Conservation (phyloP, 2,113 vertebrate species). For the Neolamprologus falcicula region DNA sequence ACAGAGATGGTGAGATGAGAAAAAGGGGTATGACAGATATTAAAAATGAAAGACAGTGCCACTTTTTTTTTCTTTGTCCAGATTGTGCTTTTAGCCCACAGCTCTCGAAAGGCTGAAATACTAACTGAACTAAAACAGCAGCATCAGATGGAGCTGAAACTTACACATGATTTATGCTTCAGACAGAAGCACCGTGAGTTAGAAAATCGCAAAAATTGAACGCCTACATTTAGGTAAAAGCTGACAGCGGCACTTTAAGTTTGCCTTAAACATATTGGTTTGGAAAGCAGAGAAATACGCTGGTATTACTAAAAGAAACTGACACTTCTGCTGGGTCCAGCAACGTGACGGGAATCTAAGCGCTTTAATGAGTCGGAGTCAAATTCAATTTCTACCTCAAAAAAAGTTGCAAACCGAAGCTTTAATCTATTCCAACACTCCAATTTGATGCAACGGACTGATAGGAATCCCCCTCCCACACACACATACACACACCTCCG, state of each 20-base stretch:
- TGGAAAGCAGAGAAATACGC: background rate
- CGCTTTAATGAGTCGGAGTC: constrained; percentile 10
- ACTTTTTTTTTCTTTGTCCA: constrained; percentile 34
- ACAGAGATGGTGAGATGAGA: constrained; percentile 28
- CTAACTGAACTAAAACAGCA: background rate
- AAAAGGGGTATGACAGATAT: constrained; percentile 48
- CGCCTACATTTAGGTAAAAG: background rate
- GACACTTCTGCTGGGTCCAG: background rate
- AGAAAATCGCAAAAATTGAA: background rate
- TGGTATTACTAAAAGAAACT: background rate
- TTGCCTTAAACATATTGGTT: background rate
- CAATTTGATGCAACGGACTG: background rate
- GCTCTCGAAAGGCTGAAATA: background rate
- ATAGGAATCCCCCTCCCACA: background rate
- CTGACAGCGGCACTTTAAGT: background rate
- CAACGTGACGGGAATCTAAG: constrained; percentile 6
- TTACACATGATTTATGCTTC: background rate
- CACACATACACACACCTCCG: background rate
- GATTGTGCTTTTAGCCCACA: constrained; percentile 38
- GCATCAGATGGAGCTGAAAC: constrained; percentile 15
- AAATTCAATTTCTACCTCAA: constrained; percentile 5
- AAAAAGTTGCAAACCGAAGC: constrained; percentile 11
- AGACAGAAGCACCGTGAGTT: background rate
- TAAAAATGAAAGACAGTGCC: constrained; percentile 55
- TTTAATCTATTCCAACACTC: constrained; percentile 4